Evolutionary conservation across 1,140 invertebrate genomes (phyloP), one percentile per base, ranked within the genome.

Genomic region (Apis dorsata): DNA sequence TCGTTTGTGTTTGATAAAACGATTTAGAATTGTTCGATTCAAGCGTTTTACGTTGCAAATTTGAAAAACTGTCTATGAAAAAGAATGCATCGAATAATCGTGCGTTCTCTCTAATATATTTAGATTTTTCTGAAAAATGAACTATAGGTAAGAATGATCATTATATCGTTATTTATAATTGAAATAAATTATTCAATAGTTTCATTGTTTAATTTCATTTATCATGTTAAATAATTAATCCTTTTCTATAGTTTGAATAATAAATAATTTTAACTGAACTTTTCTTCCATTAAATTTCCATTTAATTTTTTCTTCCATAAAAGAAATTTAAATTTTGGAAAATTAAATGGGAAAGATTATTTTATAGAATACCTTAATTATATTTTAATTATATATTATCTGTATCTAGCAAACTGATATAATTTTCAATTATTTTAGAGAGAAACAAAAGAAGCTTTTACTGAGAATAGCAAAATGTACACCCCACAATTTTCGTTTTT

Each of bases 21-120:
- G 44, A 28, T 49, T 80, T 60, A 57, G 70, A 75, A 49, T 68
- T 84, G 53, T 59, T 60, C 24, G 28, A 86, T 84, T 74, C 57
- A 17, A 59, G 24, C 10, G 59, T 11, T 49, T 19, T 34, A 12
- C 13, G 59, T 19, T 65, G 60, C 62, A 53, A 76, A 76, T 24
- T 28, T 60, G 59, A 21, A 55, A 11, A 49, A 66, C 17, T 49
- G 19, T 13, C 34, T 69, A 49, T 12, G 8, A 13, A 44, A 66
- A 49, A 44, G 28, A 69, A 17, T 69, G 34, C 11, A 69, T 19
- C 10, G 15, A 34, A 44, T 49, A 34, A 10, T 68, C 17, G 10
- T 19, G 34, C 5, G 5, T 44, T 44, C 4, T 44, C 5, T 15
- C 1, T 28, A 34, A 65, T 65, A 65, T 65, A 63, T 28, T n/a